Evolutionary conservation across 2,888 invertebrate species (phyloP), one percentile per base, ranked within the genome.

Genomic region (Polydesmus complanatus): DNA sequence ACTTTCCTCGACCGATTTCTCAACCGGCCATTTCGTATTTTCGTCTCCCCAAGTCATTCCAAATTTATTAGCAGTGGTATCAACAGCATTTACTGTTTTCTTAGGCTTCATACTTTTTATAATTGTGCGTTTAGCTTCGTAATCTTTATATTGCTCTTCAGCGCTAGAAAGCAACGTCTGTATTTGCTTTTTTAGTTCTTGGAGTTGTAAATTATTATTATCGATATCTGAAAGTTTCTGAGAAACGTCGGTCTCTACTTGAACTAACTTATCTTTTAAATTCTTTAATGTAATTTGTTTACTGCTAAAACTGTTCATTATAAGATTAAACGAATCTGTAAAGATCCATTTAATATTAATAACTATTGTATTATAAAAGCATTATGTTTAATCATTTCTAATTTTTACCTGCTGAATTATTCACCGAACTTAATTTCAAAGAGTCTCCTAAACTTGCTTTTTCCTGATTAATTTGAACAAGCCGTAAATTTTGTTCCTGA

Each of bases 221-320:
- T 89, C 87, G 61, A 92, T 82, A 69, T 93, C 91, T 2, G 81
- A 74, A 70, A 85, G 82, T 75, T 88, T 91, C 27, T 80, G 79
- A 64, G 85, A 84, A 19, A 72, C 73, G 27, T 75, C 74, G 62
- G 69, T 69, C 63, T 75, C 73, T 54, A 72, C 66, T 57, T 69
- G 67, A 53, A 70, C 84, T 56, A 87, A 78, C 72, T 86, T 85
- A 67, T 83, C 81, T 73, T 81, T 79, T 66, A 85, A 72, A 70
- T 82, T 82, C 65, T 84, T 83, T 48, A 86, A 75, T n/a, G 81
- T 78, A 48, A 86, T 81, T 79, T 88, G 81, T 77, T 85, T 85
- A 73, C 83, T 83, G 63, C 79, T 83, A 56, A 83, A 79, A 49
- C 82, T 82, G 67, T 81, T 79, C 68, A 79, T 78, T 61, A 83